These are phyloP conservation scores for Pampus argenteus DNA, from an alignment of 2,797 vertebrate species.

Conservation along the genomic window DNA sequence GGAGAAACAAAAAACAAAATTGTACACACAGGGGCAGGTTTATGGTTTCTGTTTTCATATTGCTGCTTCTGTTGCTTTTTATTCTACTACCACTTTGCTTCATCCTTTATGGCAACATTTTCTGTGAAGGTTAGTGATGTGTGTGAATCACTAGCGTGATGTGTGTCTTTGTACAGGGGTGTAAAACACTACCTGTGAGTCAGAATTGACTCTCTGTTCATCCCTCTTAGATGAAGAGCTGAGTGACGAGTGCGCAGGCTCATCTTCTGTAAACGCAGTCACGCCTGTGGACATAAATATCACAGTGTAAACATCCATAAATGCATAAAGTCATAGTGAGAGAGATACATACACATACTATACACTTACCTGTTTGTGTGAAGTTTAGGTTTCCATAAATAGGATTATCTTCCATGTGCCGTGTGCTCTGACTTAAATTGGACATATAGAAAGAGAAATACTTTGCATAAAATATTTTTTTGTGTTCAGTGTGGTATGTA, in stretches of 20 bases:
- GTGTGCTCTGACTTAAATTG: slow-evolving; percentile 51
- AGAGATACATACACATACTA: not conserved
- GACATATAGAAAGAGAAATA: slow-evolving; percentile 32
- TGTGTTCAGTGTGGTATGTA: not conserved
- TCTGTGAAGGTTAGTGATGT: not conserved
- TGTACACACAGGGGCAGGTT: not conserved
- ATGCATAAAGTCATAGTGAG: not conserved
- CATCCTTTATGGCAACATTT: not conserved
- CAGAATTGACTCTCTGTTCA: slow-evolving; percentile 33
- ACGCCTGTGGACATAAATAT: slow-evolving; percentile 30
- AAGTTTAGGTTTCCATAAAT: slow-evolving; percentile 84
- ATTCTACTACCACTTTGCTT: not conserved
- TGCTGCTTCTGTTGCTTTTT: not conserved
- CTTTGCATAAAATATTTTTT: slow-evolving; percentile 6
- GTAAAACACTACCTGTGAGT: slow-evolving; percentile 59
- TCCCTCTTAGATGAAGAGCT: slow-evolving; percentile 48
- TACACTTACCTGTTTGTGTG: slow-evolving; percentile 61
- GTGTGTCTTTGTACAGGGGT: not conserved
- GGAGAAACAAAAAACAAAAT: slow-evolving; percentile 23
- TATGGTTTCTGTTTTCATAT: not conserved
- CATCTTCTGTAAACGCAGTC: slow-evolving; percentile 28
- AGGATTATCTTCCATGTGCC: slow-evolving; percentile 83
- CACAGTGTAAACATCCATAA: slow-evolving; percentile 9
- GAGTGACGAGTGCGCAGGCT: slow-evolving; percentile 20
- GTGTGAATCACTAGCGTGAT: not conserved